phyloP scores from a whole-genome alignment of 2,113 vertebrate genomes.

The cattle (Bos taurus) region ARS-UCD2.0 NC_037330.1:109195001-109195500 shows the following conservation, averaged over 20 bases:
- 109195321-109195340: background rate
- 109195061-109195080: background rate
- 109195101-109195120: fast-evolving
- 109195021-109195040: background rate
- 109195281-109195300: background rate
- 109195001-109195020: background rate
- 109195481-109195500: background rate
- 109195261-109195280: background rate
- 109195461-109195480: background rate
- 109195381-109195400: background rate
- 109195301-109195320: background rate
- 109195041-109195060: background rate
- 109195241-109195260: fast-evolving
- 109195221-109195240: fast-evolving
- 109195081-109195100: background rate
- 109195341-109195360: background rate
- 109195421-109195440: background rate
- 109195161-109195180: too few relatives aligned
- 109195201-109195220: fast-evolving
- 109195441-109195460: background rate
- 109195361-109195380: background rate
- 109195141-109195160: too few relatives aligned
- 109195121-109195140: background rate
- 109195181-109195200: background rate
- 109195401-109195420: background rate